Evolutionary conservation across 2,113 vertebrate genomes (phyloP), one percentile per base, ranked within the genome.

Genomic region (Desmodus rotundus): DNA sequence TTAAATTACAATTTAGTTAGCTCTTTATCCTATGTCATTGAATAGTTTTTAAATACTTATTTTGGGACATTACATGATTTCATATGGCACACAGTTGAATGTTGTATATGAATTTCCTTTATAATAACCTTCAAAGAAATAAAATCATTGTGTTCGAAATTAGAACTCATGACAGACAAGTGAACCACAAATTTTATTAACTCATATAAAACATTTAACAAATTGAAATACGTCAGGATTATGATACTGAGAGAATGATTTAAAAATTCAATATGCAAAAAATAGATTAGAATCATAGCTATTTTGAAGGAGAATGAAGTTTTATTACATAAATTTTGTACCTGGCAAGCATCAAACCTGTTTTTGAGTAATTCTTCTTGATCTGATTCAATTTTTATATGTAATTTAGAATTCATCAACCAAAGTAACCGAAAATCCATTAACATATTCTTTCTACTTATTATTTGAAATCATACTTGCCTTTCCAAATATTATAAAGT

Each of bases 391-490:
- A 63, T 78, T 73, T 87, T 96, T 83, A 56, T 20, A 28, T 36
- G 8, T 67, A 93, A 89, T 95, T 80, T 93, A 80, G 36, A 92
- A 13, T 50, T 92, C 20, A 92, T 87, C 22, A 89, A 74, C 10
- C 4, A 89, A 83, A 78, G 47, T 26, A 83, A 91, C 5, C 83
- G 13, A 87, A 81, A 87, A 76, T 50, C 1, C 11, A 80, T 84
- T 90, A 31, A 78, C 43, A 68, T 85, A 33, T 36, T 89, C 22
- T 90, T 96, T 84, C 58, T 78, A 52, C n/a, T 87, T 82, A 63
- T 87, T 65, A 76, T 81, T 41, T 94, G 19, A 90, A 87, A 80
- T 93, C 36, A 38, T 58, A 61, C 95, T 93, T 91, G 7, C 20
- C 88, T 93, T 87, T 2, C 4, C 14, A 92, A 74, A 68, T 87